A percentile compares a stretch with the other conserved stretches of the same genome.
phyloP scores from a whole-genome alignment of 1,140 invertebrate species.

The Lithobius niger region DNA sequence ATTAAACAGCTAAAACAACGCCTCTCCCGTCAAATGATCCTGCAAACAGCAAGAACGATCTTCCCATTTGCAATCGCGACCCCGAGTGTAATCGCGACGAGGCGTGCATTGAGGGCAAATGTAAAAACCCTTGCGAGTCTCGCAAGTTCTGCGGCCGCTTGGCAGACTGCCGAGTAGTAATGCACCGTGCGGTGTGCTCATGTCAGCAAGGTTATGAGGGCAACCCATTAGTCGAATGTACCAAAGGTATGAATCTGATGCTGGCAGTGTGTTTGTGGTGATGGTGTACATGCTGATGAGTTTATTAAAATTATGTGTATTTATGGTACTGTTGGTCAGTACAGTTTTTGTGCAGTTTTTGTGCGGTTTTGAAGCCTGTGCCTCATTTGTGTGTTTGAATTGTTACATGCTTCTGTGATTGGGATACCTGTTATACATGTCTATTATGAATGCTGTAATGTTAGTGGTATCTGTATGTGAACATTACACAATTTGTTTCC shows the following conservation, averaged over 20 bases:
- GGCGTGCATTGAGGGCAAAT: slow-evolving; percentile 64
- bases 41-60: not conserved
- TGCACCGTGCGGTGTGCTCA: slow-evolving; percentile 20
- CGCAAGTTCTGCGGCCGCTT: slow-evolving; percentile 24
- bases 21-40: too few relatives aligned
- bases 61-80: slow-evolving; percentile 55
- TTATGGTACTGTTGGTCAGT: not conserved
- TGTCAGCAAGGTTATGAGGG: slow-evolving; percentile 23
- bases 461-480: too few relatives aligned
- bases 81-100: slow-evolving; percentile 71
- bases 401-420: not conserved
- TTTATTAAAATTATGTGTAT: slow-evolving; percentile 3
- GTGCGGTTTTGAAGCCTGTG: too few relatives aligned
- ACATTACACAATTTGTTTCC: too few relatives aligned
- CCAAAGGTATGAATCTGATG: slow-evolving; percentile 18
- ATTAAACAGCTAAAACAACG: too few relatives aligned
- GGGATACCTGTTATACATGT: too few relatives aligned
- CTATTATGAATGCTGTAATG: too few relatives aligned
- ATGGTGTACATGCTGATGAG: slow-evolving; percentile 10
- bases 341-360: not conserved
- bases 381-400: not conserved
- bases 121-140: slow-evolving; percentile 66
- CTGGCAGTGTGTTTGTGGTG: too few relatives aligned
- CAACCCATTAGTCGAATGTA: slow-evolving; percentile 16
- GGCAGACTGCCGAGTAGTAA: slow-evolving; percentile 22